Conservation (phyloP, 2,888 invertebrate genomes). For the Parnassius smintheus region DNA sequence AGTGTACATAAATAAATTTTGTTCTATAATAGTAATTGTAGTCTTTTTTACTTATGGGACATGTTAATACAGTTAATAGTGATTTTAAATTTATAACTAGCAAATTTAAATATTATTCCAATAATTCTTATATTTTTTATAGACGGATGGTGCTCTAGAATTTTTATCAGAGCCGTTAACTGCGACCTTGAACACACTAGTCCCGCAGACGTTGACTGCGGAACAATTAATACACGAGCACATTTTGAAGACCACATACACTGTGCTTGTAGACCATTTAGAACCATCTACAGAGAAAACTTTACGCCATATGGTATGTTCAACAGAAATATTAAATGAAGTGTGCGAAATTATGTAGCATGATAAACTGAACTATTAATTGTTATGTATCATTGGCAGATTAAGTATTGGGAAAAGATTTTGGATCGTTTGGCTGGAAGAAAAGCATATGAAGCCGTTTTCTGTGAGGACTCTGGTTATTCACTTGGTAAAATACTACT, state of each 20-base stretch:
- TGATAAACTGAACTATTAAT: neutral
- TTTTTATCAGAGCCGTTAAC: conserved; percentile 70
- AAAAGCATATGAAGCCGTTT: conserved; percentile 91
- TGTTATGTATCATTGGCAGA: conserved; percentile 72
- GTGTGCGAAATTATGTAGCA: neutral
- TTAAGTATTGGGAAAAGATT: conserved; percentile 93
- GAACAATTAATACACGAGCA: conserved; percentile 73
- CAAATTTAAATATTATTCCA: too few relatives aligned
- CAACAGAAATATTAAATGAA: neutral
- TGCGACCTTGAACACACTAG: conserved; percentile 58
- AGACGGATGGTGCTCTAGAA: conserved; percentile 74
- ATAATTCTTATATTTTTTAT: conserved; percentile 14
- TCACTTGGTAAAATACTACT: conserved; percentile 90
- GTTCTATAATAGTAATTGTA: too few relatives aligned
- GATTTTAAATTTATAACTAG: too few relatives aligned
- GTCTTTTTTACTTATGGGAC: too few relatives aligned
- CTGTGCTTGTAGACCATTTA: conserved; percentile 65
- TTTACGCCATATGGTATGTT: conserved; percentile 62
- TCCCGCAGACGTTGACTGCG: conserved; percentile 58
- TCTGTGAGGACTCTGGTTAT: conserved; percentile 83
- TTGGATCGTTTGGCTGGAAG: conserved; percentile 91
- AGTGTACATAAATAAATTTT: too few relatives aligned
- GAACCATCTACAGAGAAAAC: conserved; percentile 72
- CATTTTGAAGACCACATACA: conserved; percentile 67
- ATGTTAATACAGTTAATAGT: too few relatives aligned